phyloP scores from a whole-genome alignment of 1,140 invertebrate genomes.

The Dolichoris vasculosae region DNA sequence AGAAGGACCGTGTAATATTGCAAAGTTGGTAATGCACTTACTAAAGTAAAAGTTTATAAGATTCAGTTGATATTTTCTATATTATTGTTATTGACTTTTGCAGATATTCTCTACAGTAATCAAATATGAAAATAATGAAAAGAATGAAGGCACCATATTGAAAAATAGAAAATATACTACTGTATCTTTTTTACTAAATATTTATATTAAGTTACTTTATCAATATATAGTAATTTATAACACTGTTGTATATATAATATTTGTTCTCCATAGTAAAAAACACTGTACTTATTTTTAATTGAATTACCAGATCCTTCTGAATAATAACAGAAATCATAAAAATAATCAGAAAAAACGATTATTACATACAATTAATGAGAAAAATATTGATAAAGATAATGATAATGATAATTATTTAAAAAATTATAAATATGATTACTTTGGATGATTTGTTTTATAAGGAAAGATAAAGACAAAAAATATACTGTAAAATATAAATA shows the following conservation, averaged over 20 bases:
- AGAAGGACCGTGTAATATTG: constrained; percentile 13
- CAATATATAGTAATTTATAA: neutral
- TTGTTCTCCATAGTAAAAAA: neutral
- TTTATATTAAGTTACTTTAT: neutral
- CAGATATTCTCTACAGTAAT: constrained; percentile 1
- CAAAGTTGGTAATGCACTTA: constrained; percentile 23
- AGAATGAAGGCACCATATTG: constrained; percentile 49
- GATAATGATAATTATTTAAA: constrained; percentile 4
- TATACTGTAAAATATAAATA: constrained; percentile 31
- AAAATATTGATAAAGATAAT: constrained; percentile 2
- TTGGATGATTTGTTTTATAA: constrained; percentile 33
- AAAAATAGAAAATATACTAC: constrained; percentile 35
- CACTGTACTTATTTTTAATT: neutral
- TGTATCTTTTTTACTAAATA: constrained; percentile 12
- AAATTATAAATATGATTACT: constrained; percentile 15
- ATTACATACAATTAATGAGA: constrained; percentile 1
- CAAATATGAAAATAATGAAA: constrained; percentile 37
- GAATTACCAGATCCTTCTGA: constrained; percentile 7
- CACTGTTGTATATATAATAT: neutral
- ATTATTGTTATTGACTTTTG: neutral
- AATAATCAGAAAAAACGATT: neutral
- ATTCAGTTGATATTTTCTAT: constrained; percentile 46
- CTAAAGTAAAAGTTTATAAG: neutral
- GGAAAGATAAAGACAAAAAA: constrained; percentile 22
- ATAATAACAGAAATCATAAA: constrained; percentile 10